Evolutionary conservation across 2,113 vertebrate genomes (phyloP).

Genomic region (Cheirogaleus medius): DNA sequence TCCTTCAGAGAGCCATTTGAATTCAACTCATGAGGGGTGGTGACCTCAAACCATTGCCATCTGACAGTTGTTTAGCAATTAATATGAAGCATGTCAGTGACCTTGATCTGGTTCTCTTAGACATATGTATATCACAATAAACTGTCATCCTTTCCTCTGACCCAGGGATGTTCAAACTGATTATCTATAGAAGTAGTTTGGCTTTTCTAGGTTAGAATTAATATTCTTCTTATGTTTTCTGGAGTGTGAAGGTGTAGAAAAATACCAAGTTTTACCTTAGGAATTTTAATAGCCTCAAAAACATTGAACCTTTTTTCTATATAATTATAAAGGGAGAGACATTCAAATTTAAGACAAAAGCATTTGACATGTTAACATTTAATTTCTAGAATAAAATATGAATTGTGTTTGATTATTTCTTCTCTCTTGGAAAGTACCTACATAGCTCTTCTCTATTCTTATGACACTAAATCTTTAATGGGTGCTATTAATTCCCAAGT

Average conservation of each 20-base stretch:
- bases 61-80: slow-evolving; percentile 34
- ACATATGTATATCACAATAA: slow-evolving; percentile 40
- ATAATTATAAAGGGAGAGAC: not conserved
- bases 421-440: not conserved
- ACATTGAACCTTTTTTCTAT: not conserved
- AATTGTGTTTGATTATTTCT: not conserved
- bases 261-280: not conserved
- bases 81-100: not conserved
- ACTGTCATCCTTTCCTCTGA: slow-evolving; percentile 3
- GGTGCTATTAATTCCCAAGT: not conserved
- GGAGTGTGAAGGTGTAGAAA: not conserved
- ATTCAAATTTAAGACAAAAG: not conserved
- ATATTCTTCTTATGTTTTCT: not conserved
- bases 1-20: not conserved
- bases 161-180: slow-evolving; percentile 22
- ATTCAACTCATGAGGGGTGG: not conserved
- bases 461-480: not conserved
- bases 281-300: slow-evolving; percentile 7
- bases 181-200: slow-evolving; percentile 10
- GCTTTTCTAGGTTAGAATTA: not conserved
- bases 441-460: not conserved
- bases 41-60: not conserved
- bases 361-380: not conserved
- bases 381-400: not conserved
- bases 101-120: slow-evolving; percentile 16